phyloP scores from a whole-genome alignment of 1,140 invertebrate species.

The Ephestia elutella region DNA sequence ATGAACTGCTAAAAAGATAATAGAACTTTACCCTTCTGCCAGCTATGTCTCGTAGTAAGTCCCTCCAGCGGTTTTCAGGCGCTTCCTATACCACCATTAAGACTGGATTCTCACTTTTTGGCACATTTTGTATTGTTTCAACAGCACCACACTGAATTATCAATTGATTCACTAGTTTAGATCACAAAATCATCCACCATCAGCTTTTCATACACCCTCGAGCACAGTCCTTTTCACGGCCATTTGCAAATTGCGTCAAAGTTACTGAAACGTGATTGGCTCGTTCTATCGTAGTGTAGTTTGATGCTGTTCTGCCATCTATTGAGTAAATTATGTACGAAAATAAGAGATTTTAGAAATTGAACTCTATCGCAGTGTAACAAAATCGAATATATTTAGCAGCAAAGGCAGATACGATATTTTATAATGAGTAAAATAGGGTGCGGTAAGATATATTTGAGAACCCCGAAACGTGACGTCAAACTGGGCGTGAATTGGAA shows the following conservation, averaged over 20 bases:
- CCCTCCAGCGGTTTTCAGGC: constrained; percentile 63
- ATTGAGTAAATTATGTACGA: constrained; percentile 32
- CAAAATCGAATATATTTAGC: constrained; percentile 19
- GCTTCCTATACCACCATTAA: constrained; percentile 71
- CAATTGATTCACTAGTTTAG: constrained; percentile 64
- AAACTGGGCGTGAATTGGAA: constrained; percentile 70
- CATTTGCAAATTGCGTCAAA: constrained; percentile 75
- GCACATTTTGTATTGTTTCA: constrained; percentile 68
- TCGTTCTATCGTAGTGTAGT: constrained; percentile 54
- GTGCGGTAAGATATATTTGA: constrained; percentile 64
- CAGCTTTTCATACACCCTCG: constrained; percentile 70
- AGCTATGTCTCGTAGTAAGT: constrained; percentile 62
- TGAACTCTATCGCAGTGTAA: constrained; percentile 15
- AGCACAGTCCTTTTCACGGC: constrained; percentile 71
- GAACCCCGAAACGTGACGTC: constrained; percentile 71
- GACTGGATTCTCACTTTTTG: constrained; percentile 72
- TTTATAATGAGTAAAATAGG: constrained; percentile 44
- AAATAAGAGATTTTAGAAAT: constrained; percentile 29
- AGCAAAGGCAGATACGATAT: constrained; percentile 29
- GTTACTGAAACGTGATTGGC: constrained; percentile 64
- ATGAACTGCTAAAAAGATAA: constrained; percentile 32
- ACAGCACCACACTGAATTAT: constrained; percentile 64
- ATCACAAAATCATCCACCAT: constrained; percentile 64
- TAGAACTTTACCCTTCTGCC: constrained; percentile 71
- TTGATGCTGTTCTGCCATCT: constrained; percentile 46